These are phyloP conservation scores for Mormyrus proboscirostris DNA, from an alignment of 2,797 vertebrate genomes.

Conservation along the genomic window DNA sequence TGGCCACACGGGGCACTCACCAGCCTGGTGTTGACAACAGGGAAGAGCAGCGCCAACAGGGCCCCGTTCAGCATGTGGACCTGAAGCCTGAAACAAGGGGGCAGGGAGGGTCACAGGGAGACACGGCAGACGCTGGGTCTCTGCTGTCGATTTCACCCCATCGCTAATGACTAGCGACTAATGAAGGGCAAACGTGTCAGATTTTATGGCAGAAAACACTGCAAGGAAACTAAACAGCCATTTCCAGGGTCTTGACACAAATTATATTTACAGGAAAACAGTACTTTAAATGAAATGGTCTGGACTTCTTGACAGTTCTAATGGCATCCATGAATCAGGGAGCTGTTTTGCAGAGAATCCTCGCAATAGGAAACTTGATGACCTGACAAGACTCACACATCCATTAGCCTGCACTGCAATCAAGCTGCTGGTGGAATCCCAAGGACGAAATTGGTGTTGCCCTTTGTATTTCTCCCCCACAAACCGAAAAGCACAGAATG, in stretches of 20 bases:
- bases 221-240: not conserved
- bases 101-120: not conserved
- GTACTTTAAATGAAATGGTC: not conserved
- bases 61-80: slow-evolving; percentile 98
- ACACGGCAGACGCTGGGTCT: not conserved
- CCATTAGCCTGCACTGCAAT: not conserved
- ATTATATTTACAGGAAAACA: not conserved
- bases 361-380: not conserved
- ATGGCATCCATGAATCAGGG: not conserved
- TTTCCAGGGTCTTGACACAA: not conserved
- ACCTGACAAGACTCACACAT: not conserved
- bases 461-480: not conserved
- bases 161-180: not conserved
- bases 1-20: slow-evolving; percentile 60
- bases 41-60: slow-evolving; percentile 86
- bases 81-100: slow-evolving; percentile 71
- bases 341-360: not conserved
- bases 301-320: not conserved
- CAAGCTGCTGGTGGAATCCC: not conserved
- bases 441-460: not conserved
- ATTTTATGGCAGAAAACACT: not conserved
- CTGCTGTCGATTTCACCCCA: not conserved
- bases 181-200: not conserved
- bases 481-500: not conserved
- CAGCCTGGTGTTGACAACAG: slow-evolving; percentile 93